Conservation (phyloP, 2,113 vertebrate species). For the Brachypteracias leptosomus region DNA sequence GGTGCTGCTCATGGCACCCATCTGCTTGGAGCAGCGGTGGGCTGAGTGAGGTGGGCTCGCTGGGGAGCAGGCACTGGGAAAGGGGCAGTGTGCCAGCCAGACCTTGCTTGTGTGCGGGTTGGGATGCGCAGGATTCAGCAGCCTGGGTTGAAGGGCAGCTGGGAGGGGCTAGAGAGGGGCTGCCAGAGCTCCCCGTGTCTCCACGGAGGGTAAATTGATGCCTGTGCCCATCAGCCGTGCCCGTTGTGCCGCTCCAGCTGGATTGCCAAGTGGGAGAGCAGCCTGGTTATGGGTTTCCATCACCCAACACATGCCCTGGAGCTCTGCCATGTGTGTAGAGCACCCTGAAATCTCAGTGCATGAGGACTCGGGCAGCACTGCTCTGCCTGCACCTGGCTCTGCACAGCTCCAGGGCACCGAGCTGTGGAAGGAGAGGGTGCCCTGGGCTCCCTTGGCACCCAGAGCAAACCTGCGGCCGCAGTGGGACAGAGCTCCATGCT, state of each 20-base stretch:
- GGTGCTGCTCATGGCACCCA: background rate
- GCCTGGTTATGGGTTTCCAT: background rate
- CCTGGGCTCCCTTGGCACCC: background rate
- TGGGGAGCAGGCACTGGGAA: background rate
- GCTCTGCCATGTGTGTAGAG: background rate
- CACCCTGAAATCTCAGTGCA: background rate
- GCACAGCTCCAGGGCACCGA: background rate
- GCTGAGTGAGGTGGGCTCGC: background rate
- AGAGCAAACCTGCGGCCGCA: background rate
- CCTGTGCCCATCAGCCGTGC: background rate
- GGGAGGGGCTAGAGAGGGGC: rapidly evolving
- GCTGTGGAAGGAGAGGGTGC: background rate
- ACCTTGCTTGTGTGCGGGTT: background rate
- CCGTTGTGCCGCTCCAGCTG: background rate
- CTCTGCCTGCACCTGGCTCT: background rate
- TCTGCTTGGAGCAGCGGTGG: background rate
- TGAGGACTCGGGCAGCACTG: background rate
- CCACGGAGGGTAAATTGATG: background rate
- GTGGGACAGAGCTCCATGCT: background rate
- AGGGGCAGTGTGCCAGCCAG: background rate
- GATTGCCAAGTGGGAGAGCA: background rate
- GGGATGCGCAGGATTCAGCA: rapidly evolving
- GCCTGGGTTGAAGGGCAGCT: background rate
- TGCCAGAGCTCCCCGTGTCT: background rate
- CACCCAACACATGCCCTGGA: rapidly evolving